Conservation (phyloP, 2,888 invertebrate species). For the Spisula subtruncata region DNA sequence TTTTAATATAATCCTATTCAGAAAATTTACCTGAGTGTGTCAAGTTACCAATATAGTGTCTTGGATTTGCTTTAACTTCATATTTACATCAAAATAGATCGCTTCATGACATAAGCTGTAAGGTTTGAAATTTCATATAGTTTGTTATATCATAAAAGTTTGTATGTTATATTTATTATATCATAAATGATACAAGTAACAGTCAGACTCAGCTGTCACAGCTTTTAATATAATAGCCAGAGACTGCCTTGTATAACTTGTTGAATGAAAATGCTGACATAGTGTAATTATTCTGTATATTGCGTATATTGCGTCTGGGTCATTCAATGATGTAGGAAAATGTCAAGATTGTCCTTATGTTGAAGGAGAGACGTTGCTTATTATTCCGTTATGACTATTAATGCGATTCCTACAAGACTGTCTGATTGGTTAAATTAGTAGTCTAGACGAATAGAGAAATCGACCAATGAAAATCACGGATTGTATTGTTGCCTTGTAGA, state of each 20-base stretch:
- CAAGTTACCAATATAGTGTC: not conserved
- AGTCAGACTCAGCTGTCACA: not conserved
- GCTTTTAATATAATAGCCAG: not conserved
- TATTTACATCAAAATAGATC: not conserved
- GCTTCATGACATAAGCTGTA: not conserved
- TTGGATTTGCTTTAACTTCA: not conserved
- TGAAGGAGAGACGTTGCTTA: not conserved
- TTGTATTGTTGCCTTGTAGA: not conserved
- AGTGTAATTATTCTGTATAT: constrained; percentile 8
- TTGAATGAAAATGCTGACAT: not conserved
- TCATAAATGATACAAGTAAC: not conserved
- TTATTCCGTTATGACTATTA: constrained; percentile 18
- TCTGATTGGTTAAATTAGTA: constrained; percentile 1
- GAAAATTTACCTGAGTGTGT: not conserved
- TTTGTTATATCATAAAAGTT: not conserved
- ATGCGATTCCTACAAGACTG: not conserved
- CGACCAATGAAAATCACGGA: constrained; percentile 22
- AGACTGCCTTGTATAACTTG: not conserved
- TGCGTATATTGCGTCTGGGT: constrained; percentile 9
- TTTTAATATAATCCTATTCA: too few species aligned
- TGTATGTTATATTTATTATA: not conserved
- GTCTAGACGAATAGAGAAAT: constrained; percentile 39
- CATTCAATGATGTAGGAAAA: not conserved
- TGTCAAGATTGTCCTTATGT: constrained; percentile 14
- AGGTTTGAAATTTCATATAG: not conserved